Percentiles rank a stretch among this genome's conserved stretches.
Evolutionary conservation across 2,888 invertebrate genomes (phyloP).

Genomic region (Meteorus cinctellus): DNA sequence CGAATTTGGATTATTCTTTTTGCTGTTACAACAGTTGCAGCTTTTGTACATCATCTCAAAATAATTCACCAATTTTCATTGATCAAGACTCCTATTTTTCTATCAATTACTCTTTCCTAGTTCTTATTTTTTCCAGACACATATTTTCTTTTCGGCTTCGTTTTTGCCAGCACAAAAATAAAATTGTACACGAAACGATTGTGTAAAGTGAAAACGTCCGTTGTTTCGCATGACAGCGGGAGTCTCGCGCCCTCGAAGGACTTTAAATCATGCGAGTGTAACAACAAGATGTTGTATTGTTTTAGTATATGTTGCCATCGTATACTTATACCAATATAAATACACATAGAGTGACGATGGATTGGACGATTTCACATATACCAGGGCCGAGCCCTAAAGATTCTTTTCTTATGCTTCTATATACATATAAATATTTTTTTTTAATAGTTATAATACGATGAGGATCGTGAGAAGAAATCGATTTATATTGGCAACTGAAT

Average conservation of each 20-base stretch:
- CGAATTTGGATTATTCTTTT: too few species aligned
- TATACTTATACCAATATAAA: neutral
- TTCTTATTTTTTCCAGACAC: too few species aligned
- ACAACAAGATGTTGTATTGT: conserved; percentile 7
- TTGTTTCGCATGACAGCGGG: conserved; percentile 63
- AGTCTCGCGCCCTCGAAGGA: conserved; percentile 57
- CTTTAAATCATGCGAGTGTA: conserved; percentile 58
- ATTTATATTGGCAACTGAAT: neutral
- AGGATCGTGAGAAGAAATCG: conserved; percentile 3
- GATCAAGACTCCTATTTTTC: too few species aligned
- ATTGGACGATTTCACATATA: neutral
- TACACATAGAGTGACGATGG: neutral
- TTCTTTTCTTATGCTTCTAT: neutral
- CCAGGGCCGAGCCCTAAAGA: neutral
- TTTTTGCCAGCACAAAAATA: neutral
- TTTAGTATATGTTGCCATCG: neutral
- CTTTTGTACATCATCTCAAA: too few species aligned
- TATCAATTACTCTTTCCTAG: too few species aligned
- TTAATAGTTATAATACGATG: neutral
- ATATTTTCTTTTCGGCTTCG: too few species aligned
- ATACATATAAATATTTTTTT: neutral
- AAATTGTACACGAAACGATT: conserved; percentile 20
- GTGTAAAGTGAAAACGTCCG: conserved; percentile 57
- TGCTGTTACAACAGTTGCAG: too few species aligned
- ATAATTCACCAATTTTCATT: too few species aligned